These are phyloP conservation scores for Dicrurus megarhynchus DNA, from an alignment of 2,113 vertebrate genomes.

Conservation along the genomic window DNA sequence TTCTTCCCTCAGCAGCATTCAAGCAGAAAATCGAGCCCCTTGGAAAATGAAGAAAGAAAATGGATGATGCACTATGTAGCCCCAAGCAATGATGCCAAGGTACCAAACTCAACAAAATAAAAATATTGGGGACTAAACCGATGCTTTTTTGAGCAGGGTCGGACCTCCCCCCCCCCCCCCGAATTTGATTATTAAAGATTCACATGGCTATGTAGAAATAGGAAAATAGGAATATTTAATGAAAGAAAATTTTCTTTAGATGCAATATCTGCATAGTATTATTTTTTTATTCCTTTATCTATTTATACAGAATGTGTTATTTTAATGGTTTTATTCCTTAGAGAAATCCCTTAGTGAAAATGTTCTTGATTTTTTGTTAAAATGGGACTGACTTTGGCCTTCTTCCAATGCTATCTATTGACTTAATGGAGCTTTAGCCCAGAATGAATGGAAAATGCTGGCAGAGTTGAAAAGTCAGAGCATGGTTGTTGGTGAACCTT, in stretches of 20 bases:
- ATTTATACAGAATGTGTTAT: not conserved
- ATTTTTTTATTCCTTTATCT: not conserved
- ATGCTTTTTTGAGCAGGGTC: not conserved
- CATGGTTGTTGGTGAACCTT: not conserved
- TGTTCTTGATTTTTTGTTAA: not conserved
- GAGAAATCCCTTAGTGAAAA: not conserved
- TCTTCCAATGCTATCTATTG: not conserved
- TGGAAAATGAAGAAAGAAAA: constrained; percentile 21
- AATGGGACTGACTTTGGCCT: not conserved
- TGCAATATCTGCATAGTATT: not conserved
- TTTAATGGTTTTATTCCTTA: not conserved
- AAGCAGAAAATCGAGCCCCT: not conserved
- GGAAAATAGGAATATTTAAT: not conserved
- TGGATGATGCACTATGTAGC: not conserved
- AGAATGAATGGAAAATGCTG: not conserved
- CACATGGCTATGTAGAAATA: not conserved
- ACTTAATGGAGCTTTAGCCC: not conserved
- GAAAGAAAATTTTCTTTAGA: not conserved
- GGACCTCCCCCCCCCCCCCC: not conserved
- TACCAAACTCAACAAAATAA: not conserved
- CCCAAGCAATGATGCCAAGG: not conserved
- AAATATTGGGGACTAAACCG: not conserved
- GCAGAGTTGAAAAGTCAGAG: not conserved
- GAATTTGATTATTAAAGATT: not conserved
- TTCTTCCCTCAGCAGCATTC: not conserved